phyloP scores from a whole-genome alignment of 2,113 vertebrate species.

The Epinephelus moara region DNA sequence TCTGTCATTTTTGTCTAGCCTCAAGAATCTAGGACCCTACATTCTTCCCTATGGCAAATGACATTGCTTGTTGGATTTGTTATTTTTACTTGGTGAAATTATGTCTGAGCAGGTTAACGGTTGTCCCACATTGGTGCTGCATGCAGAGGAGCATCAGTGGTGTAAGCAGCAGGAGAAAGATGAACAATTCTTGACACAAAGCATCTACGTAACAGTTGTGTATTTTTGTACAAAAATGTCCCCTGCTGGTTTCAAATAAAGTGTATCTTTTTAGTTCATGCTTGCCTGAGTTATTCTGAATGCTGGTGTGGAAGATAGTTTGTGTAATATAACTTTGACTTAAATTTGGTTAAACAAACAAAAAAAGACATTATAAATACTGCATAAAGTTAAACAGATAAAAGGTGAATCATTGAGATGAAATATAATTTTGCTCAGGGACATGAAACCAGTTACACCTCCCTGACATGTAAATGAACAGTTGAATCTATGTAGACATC shows the following conservation, averaged over 20 bases:
- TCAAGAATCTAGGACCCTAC: constrained; percentile 73
- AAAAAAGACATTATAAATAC: no score
- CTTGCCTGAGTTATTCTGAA: constrained; percentile 50
- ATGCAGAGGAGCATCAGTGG: constrained; percentile 63
- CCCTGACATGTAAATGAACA: background rate
- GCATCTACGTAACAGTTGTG: constrained; percentile 75
- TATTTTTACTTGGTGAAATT: constrained; percentile 67
- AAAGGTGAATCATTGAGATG: background rate
- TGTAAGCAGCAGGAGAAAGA: constrained; percentile 61
- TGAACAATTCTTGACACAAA: constrained; percentile 68
- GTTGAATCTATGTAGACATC: background rate
- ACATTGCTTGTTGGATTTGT: constrained; percentile 73
- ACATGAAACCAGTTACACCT: background rate
- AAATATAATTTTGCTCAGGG: background rate
- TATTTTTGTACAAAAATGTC: constrained; percentile 84
- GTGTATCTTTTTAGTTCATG: constrained; percentile 83
- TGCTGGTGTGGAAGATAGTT: background rate
- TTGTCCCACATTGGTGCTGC: constrained; percentile 64
- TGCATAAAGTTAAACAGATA: background rate
- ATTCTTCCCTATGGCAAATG: constrained; percentile 73
- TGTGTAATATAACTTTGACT: background rate
- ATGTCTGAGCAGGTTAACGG: constrained; percentile 58
- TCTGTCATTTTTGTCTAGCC: constrained; percentile 68
- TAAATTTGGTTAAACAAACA: no score
- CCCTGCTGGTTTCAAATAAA: constrained; percentile 83